These are phyloP conservation scores for Drosophila sechellia DNA, from an alignment of 1,140 invertebrate species.

Conservation along the genomic window DNA sequence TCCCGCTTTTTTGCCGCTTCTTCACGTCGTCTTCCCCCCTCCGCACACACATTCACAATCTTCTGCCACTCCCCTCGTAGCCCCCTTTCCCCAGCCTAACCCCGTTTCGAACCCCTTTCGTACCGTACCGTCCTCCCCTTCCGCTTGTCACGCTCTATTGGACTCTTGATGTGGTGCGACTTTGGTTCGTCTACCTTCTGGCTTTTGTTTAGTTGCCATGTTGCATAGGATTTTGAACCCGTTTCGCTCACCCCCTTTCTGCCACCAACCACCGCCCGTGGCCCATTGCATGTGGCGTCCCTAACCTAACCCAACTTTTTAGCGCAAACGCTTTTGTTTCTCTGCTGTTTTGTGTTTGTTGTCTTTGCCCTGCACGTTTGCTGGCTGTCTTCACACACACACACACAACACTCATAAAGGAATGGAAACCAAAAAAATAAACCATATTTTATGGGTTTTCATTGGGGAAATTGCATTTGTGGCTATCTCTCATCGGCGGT, in stretches of 20 bases:
- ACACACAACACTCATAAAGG: conserved; percentile 3
- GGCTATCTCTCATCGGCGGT: conserved; percentile 29
- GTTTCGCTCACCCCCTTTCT: conserved; percentile 46
- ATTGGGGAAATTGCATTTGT: conserved; percentile 27
- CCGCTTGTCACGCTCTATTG: conserved; percentile 68
- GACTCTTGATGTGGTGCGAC: conserved; percentile 44
- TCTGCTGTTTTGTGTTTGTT: conserved; percentile 37
- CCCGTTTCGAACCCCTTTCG: conserved; percentile 10
- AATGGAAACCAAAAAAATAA: conserved; percentile 11
- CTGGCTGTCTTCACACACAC: conserved; percentile 13
- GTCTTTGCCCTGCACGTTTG: conserved; percentile 46
- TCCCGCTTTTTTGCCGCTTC: conserved; percentile 51
- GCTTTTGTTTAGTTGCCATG: conserved; percentile 75
- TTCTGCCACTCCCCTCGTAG: conserved; percentile 9
- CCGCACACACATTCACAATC: conserved; percentile 2
- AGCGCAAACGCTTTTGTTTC: conserved; percentile 54
- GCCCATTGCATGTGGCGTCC: conserved; percentile 65
- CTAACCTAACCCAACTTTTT: conserved; percentile 82
- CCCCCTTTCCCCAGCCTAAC: conserved; percentile 35
- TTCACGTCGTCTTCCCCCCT: not conserved
- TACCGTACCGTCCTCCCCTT: not conserved
- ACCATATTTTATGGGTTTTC: conserved; percentile 32
- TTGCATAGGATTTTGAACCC: conserved; percentile 83
- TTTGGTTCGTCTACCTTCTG: conserved; percentile 76
- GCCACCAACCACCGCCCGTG: conserved; percentile 3